phyloP scores from a whole-genome alignment of 2,888 invertebrate species.

The Norana najaformis region DNA sequence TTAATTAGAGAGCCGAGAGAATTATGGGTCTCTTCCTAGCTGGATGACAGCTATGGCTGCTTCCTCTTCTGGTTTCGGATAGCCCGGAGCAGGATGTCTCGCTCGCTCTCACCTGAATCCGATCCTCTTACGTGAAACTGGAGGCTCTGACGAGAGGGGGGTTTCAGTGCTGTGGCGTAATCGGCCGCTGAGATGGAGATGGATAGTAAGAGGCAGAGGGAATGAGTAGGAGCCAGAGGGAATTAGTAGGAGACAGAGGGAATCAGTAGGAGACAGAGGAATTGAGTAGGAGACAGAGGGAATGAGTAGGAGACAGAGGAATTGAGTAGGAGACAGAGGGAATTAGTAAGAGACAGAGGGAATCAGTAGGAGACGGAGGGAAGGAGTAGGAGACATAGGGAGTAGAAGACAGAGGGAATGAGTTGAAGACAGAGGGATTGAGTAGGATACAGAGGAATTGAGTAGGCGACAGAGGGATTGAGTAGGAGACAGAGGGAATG shows the following conservation, averaged over 20 bases:
- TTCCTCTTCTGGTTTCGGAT: conserved; percentile 13
- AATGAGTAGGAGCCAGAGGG: not conserved
- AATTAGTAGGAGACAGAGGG: not conserved
- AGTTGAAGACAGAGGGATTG: no score
- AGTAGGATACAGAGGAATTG: no score
- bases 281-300: not conserved
- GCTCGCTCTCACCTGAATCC: not conserved
- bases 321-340: not conserved
- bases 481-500: no score
- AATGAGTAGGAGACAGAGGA: not conserved
- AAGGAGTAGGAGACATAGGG: not conserved
- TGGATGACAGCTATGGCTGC: not conserved
- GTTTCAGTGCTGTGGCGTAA: no score
- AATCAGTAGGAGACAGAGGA: not conserved
- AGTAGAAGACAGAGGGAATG: not conserved
- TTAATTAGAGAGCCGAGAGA: not conserved
- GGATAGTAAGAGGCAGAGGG: not conserved
- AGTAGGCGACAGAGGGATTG: no score
- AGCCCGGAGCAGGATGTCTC: not conserved
- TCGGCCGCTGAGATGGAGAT: not conserved
- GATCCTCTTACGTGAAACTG: not conserved
- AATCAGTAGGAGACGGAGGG: not conserved
- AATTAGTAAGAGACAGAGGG: not conserved
- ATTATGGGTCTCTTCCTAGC: not conserved
- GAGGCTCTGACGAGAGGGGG: not conserved